Evolutionary conservation across 2,113 vertebrate genomes (phyloP).

Genomic region (Tachysurus vachellii): DNA sequence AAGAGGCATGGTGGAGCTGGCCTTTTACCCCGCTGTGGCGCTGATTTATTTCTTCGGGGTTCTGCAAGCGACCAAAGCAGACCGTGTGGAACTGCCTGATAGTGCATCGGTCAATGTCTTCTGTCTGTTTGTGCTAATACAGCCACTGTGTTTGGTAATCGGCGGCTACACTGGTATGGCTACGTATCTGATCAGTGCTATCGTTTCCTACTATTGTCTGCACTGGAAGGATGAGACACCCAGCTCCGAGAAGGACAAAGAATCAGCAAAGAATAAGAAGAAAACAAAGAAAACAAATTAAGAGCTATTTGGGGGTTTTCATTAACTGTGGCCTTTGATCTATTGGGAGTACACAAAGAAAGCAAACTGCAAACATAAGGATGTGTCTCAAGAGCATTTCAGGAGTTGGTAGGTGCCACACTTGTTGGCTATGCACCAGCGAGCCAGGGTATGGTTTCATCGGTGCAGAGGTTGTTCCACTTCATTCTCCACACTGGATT

Average conservation of each 20-base stretch:
- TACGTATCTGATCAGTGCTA: conserved; percentile 69
- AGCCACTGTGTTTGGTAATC: conserved; percentile 75
- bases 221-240: conserved; percentile 63
- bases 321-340: not conserved
- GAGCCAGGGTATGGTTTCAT: not conserved
- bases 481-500: conserved; percentile 17
- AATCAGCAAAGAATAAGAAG: conserved; percentile 42
- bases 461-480: not conserved
- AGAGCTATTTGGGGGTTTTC: not conserved
- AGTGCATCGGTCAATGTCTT: conserved; percentile 78
- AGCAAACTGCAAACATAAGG: not conserved
- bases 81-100: conserved; percentile 69
- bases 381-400: not conserved
- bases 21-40: conserved; percentile 74
- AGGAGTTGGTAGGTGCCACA: not conserved
- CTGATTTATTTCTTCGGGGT: conserved; percentile 78
- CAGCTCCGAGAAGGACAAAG: not conserved
- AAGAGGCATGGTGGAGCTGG: conserved; percentile 66
- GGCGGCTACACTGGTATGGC: conserved; percentile 74
- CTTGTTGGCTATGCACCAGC: not conserved
- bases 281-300: conserved; percentile 57
- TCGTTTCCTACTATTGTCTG: conserved; percentile 75
- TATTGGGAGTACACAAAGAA: not conserved
- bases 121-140: conserved; percentile 76
- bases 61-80: conserved; percentile 63